Percentiles rank a stretch among this genome's conserved stretches.
Evolutionary conservation across 2,888 invertebrate species (phyloP).

Genomic region (Parasteatoda lunata): DNA sequence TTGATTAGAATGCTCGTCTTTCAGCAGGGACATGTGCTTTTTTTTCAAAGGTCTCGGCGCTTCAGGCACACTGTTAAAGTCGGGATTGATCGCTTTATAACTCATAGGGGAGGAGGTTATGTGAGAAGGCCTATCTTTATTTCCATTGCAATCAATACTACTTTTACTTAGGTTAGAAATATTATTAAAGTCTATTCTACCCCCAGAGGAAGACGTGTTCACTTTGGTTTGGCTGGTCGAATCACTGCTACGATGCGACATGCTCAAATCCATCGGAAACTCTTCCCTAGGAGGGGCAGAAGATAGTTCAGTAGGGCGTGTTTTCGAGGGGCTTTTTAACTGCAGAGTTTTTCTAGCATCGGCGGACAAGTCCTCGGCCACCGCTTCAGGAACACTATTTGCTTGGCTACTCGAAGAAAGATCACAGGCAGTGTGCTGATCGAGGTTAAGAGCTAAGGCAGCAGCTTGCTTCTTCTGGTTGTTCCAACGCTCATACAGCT

Average conservation of each 20-base stretch:
- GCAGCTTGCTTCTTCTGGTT: slow-evolving; percentile 47
- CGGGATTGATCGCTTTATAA: background rate
- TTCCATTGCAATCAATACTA: slow-evolving; percentile 8
- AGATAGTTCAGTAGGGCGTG: slow-evolving; percentile 4
- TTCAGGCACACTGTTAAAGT: slow-evolving; percentile 10
- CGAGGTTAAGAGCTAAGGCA: background rate
- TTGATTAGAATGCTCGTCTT: slow-evolving; percentile 9
- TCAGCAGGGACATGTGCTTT: slow-evolving; percentile 27
- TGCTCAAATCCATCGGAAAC: slow-evolving; percentile 51
- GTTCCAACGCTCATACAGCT: slow-evolving; percentile 58
- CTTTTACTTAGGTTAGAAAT: slow-evolving; percentile 3
- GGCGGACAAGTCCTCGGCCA: background rate
- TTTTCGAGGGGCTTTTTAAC: slow-evolving; percentile 11
- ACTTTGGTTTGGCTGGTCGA: background rate
- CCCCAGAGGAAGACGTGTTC: background rate
- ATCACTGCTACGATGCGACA: slow-evolving; percentile 25
- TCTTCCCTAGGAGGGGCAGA: slow-evolving; percentile 17
- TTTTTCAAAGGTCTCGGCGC: slow-evolving; percentile 41
- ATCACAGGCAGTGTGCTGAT: background rate
- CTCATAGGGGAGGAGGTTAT: background rate
- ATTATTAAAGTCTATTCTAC: background rate
- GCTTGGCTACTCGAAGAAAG: background rate
- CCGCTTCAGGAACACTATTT: background rate
- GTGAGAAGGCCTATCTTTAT: background rate
- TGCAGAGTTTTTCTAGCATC: slow-evolving; percentile 15